Base-by-base conservation (phyloP, 2,888 invertebrate genomes). In the Dendrolimus pini region DNA sequence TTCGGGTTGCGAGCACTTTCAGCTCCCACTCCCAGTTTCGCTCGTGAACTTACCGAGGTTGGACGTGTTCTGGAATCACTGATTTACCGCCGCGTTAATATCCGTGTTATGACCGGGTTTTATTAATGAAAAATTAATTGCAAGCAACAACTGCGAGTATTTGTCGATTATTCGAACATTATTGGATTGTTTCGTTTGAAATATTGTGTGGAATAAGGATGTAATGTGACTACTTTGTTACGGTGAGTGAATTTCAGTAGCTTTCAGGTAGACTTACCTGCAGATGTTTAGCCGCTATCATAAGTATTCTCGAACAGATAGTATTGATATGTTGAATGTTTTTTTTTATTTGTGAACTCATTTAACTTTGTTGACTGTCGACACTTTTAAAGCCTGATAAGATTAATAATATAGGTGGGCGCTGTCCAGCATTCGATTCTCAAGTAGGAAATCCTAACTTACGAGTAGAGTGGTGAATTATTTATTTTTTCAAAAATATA, bases 1-100 rank as follows among this genome's bases (percentile, higher is more conserved):
- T 81, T 85, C 80, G 79, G 81, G 79, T 69, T 78, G 68, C 71
- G 71, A 77, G 72, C 74, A 65, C 70, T 62, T 62, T 58, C 68
- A 72, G 77, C 78, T 82, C 85, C 86, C 80, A 89, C 78, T 82
- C 85, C 86, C 80, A 89, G 89, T 89, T 83, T 80, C 69, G 78
- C 81, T 78, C 81, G 81, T 69, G 76, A 74, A 74, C 80, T 82
- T 78, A 72, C 65, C 72, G 72, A 58, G 77, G 47, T 54, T 60
- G 75, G 79, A 72, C 80, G 87, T 73, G 77, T 69, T 57, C 47
- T 55, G 57, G 63, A 59, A 58, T 58, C 60, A 58, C 60, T 54
- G 56, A 54, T 58, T 60, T 67, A 69, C 68, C 78, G 77, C 73
- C 65, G 65, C 77, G 30, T 1, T 30, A 30, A 30, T 30, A 79